Base-by-base conservation (phyloP, 2,888 invertebrate genomes). In the Apamea sordens region DNA sequence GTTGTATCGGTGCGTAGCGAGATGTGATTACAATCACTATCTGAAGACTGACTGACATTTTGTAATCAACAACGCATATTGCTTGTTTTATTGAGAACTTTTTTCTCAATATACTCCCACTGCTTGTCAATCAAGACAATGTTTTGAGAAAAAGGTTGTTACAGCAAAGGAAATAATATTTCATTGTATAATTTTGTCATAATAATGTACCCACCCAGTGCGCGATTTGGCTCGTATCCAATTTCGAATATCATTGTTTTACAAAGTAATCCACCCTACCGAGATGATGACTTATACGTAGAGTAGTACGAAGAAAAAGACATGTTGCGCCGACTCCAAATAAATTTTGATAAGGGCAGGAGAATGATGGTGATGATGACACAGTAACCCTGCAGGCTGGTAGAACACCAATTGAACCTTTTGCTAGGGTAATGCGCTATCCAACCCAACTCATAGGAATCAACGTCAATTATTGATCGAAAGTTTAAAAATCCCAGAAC, bases 21-120 rank as follows among this genome's bases (percentile, higher is more conserved):
- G 81, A 83, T 73, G 75, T 70, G 86, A 89, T 89, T 82, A 86
- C 78, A 73, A 47, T 70, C 8, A 28, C 65, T 73, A 77, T 88
- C 72, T 77, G 61, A 50, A 78, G 50, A 71, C 61, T 15, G 71
- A 67, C 71, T 86, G 80, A 86, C 73, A 81, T 86, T 83, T 83
- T 83, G 86, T 82, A 80, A 79, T 80, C 73, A 78, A 65, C 64
- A 61, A 73, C 73, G 71, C n/a, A 73, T 87, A 75, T 72, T 56
- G 70, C 28, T 76, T 73, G 61, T 82, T 61, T 59, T 69, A 50
- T 50, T 47, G n/a, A 50, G 21, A 50, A 24, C 24, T 3, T 61
- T 71, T 59, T 63, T 56, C 21, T 59, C 1, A 63, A 81, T 56
- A 41, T 28, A 44, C 24, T 68, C 28, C 53, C 36, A 59, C 28